Percentiles rank a stretch among this genome's conserved stretches.
Conservation (phyloP, 2,888 invertebrate species). For the Pteria penguin region DNA sequence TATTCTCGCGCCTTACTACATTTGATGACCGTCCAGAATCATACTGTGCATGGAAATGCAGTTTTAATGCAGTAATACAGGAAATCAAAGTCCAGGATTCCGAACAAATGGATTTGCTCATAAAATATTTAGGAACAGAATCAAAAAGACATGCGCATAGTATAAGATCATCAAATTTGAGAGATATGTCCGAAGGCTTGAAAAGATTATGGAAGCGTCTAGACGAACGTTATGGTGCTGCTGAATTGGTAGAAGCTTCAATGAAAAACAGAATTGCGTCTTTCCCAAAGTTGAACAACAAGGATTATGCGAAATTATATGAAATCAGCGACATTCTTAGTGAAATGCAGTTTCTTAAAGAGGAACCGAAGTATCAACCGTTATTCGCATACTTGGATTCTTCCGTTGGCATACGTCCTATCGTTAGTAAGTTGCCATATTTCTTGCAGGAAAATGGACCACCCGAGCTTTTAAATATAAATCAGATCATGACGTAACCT, state of each 20-base stretch:
- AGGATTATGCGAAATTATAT: constrained; percentile 37
- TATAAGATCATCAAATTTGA: constrained; percentile 19
- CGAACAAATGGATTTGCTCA: constrained; percentile 40
- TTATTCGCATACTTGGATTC: constrained; percentile 41
- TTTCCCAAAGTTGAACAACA: constrained; percentile 37
- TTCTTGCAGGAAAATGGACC: constrained; percentile 36
- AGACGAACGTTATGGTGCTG: constrained; percentile 42
- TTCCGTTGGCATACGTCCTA: constrained; percentile 36
- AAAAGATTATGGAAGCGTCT: constrained; percentile 40
- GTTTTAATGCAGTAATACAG: constrained; percentile 31
- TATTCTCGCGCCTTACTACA: constrained; percentile 21
- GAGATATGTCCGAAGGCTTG: constrained; percentile 9
- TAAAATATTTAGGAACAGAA: constrained; percentile 37
- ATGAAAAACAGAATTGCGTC: constrained; percentile 27
- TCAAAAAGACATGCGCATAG: constrained; percentile 34
- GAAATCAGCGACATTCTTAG: constrained; percentile 40
- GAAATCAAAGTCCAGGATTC: constrained; percentile 24
- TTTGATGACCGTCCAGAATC: constrained; percentile 44
- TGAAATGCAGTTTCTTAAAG: constrained; percentile 40
- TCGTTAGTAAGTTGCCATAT: constrained; percentile 42
- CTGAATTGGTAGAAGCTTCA: constrained; percentile 40
- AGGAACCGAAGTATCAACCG: constrained; percentile 27
- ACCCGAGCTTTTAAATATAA: constrained; percentile 31
- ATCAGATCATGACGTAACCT: constrained; percentile 19
- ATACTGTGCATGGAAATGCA: constrained; percentile 38